Base-by-base conservation (phyloP, 1,140 invertebrate species). In the Drosophila mayri region DNA sequence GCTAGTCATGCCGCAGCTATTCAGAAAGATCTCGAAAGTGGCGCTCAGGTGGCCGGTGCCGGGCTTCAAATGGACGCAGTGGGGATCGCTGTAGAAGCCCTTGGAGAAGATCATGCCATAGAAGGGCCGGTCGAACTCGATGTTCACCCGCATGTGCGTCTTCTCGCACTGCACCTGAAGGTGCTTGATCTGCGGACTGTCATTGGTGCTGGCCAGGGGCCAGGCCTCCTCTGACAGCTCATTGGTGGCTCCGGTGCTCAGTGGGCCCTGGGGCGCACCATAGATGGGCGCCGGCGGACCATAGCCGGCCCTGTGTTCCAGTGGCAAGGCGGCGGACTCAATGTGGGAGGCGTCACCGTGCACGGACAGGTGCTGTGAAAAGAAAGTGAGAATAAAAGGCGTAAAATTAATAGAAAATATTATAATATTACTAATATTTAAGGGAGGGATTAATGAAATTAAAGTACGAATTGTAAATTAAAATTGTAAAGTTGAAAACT, bases 91-190 rank as follows among this genome's bases (percentile, higher is more conserved):
- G 93, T 98, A 98, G 93, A 96, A 97, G 37, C 96, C 97, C 93
- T 98, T 98, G 58, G 97, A 98, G 94, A 99, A 99, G 76, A 99
- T 98, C 95, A 98, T 98, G 6, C 98, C 98, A 93, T 98, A 98
- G 93, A 99, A 99, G 0, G 98, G 97, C 32, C 97, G 94, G 92
- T 98, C 98, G 93, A 99, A 98, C 92, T 98, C 97, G 79, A 99
- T 97, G 93, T 97, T 98, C 9, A 98, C 97, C 30, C 97, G 94
- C 98, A 99, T 99, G 90, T 98, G 96, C 43, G 97, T 98, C 93
- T 98, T 99, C 93, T 98, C 98, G 93, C 98, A 99, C 91, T 98
- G 97, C 44, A 99, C 98, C 93, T 99, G 97, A 32, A 98, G 93
- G 84, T 97, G 96, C 91, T 97, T 97, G 76, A 98, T 98, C 92